Evolutionary conservation across 1,140 invertebrate genomes (phyloP).

Genomic region (Homarus americanus): DNA sequence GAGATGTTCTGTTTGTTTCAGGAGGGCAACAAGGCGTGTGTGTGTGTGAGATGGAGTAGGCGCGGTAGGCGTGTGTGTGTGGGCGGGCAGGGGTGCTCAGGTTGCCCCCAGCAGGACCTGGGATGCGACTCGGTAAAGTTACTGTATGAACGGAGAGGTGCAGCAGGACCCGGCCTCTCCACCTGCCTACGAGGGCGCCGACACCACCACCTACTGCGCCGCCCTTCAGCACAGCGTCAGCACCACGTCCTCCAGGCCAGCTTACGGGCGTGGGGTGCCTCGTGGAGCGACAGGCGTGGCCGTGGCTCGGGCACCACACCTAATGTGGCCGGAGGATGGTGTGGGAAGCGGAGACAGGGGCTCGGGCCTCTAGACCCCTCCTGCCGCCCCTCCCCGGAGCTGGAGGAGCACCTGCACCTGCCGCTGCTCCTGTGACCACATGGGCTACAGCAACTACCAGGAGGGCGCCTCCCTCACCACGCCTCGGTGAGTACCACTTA

Average conservation of each 20-base stretch:
- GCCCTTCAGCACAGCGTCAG: conserved; percentile 31
- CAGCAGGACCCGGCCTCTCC: conserved; percentile 27
- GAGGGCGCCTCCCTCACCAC: conserved; percentile 31
- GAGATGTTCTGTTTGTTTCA: no score
- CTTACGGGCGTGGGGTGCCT: no score
- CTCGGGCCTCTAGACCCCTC: conserved; percentile 45
- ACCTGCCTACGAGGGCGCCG: no score
- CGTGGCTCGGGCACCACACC: conserved; percentile 15
- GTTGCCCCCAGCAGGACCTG: conserved; percentile 12
- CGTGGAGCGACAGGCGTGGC: conserved; percentile 54
- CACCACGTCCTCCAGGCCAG: conserved; percentile 45
- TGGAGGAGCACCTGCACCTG: conserved; percentile 74
- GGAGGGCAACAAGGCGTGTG: no score
- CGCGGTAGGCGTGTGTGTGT: no score
- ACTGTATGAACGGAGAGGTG: conserved; percentile 60
- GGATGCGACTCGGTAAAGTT: conserved; percentile 57
- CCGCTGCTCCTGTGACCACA: conserved; percentile 74
- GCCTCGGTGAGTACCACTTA: conserved; percentile 15
- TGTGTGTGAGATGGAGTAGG: no score
- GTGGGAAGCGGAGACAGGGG: conserved; percentile 39
- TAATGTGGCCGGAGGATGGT: conserved; percentile 21
- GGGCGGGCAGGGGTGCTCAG: conserved; percentile 24
- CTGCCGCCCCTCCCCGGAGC: conserved; percentile 68
- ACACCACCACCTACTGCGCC: conserved; percentile 17
- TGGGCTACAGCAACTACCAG: conserved; percentile 75